phyloP scores from a whole-genome alignment of 1,140 invertebrate genomes.

The Hylyphantes graminicola region DNA sequence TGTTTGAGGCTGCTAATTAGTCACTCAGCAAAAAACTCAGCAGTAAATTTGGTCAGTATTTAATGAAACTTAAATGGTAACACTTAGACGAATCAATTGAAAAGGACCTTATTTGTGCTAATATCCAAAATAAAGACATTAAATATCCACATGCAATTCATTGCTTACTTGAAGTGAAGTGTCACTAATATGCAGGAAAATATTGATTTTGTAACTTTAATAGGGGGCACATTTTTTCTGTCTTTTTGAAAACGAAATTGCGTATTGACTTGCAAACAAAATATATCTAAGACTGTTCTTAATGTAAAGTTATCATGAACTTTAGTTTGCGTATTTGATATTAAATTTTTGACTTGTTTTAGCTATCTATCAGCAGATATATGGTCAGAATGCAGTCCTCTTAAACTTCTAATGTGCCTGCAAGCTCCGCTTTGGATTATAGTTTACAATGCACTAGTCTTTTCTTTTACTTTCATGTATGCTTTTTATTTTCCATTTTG shows the following conservation, averaged over 20 bases:
- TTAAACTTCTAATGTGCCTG: conserved; percentile 56
- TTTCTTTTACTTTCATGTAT: conserved; percentile 63
- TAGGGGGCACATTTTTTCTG: not conserved
- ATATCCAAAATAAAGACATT: no score
- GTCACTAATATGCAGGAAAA: not conserved
- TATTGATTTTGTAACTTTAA: no score
- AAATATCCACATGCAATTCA: no score
- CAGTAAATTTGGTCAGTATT: no score
- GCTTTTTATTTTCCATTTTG: conserved; percentile 54
- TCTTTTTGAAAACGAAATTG: not conserved
- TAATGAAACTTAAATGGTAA: no score
- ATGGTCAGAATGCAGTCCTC: conserved; percentile 53
- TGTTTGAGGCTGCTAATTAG: no score
- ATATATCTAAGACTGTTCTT: conserved; percentile 3
- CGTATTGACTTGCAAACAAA: no score
- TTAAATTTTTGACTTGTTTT: conserved; percentile 42
- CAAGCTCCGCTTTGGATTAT: conserved; percentile 62
- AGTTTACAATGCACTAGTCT: conserved; percentile 62
- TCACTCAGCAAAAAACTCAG: no score
- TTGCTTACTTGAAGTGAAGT: no score
- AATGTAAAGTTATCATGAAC: not conserved
- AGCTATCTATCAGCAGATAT: conserved; percentile 55
- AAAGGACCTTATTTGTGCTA: no score
- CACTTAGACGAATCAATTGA: no score
- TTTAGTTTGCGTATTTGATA: conserved; percentile 1